These are phyloP conservation scores for Lucinisca nassula DNA, from an alignment of 2,888 invertebrate species.

Conservation along the genomic window DNA sequence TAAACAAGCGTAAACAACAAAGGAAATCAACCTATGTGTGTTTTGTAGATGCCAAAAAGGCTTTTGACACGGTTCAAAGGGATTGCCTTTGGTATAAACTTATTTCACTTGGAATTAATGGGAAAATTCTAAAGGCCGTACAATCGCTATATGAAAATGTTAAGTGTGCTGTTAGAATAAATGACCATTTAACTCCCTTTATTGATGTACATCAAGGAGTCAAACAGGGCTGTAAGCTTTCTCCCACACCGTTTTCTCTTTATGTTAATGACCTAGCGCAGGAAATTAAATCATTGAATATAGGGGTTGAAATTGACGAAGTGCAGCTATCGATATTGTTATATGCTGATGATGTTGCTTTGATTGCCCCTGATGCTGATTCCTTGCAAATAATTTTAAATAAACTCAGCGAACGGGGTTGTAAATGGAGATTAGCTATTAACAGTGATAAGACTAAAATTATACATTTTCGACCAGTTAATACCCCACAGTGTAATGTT, in stretches of 20 bases:
- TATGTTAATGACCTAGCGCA: conserved; percentile 19
- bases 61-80: conserved; percentile 1
- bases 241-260: background rate
- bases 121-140: conserved; percentile 6
- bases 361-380: conserved; percentile 21
- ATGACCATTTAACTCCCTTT: background rate
- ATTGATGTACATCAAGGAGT: background rate
- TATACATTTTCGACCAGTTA: background rate
- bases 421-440: conserved; percentile 3
- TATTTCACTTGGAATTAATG: background rate
- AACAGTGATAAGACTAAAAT: conserved; percentile 5
- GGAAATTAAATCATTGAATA: conserved; percentile 2
- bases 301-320: background rate
- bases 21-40: background rate
- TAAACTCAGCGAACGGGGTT: background rate
- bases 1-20: conserved; percentile 1
- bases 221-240: background rate
- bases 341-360: conserved; percentile 13
- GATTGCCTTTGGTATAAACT: conserved; percentile 16
- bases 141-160: background rate
- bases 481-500: background rate
- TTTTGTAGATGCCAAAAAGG: conserved; percentile 15
- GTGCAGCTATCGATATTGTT: background rate
- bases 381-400: conserved; percentile 26
- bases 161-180: background rate